phyloP scores from a whole-genome alignment of 2,113 vertebrate genomes.

The Scomber scombrus region DNA sequence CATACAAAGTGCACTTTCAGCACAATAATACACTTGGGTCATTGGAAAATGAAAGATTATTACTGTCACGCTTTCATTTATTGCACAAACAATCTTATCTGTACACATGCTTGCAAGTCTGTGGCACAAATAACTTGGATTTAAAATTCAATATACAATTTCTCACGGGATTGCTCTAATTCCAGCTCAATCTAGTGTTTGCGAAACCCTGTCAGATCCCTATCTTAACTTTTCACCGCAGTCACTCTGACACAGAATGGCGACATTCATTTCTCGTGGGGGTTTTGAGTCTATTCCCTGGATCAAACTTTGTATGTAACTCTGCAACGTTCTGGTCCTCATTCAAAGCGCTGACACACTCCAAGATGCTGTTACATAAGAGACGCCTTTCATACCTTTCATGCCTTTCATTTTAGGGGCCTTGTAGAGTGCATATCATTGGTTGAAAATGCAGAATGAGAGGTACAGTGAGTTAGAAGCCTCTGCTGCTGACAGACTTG shows the following conservation, averaged over 20 bases:
- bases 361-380: constrained; percentile 63
- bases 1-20: not conserved
- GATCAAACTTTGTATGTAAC: constrained; percentile 69
- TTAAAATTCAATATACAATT: constrained; percentile 42
- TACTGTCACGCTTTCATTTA: constrained; percentile 16
- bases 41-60: constrained; percentile 27
- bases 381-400: constrained; percentile 40
- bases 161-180: constrained; percentile 35
- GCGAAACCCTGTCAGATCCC: constrained; percentile 36
- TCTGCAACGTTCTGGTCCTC: constrained; percentile 31
- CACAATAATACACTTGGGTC: constrained; percentile 8
- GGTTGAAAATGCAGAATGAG: constrained; percentile 29
- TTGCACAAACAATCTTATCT: constrained; percentile 34
- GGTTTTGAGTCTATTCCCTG: constrained; percentile 35
- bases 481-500: constrained; percentile 1
- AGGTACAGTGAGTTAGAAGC: constrained; percentile 25
- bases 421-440: constrained; percentile 38
- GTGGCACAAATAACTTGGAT: constrained; percentile 39
- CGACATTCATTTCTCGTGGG: constrained; percentile 40
- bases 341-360: constrained; percentile 61
- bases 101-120: constrained; percentile 25
- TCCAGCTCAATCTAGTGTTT: constrained; percentile 45
- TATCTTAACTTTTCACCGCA: constrained; percentile 47
- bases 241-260: constrained; percentile 4
- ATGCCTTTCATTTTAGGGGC: constrained; percentile 29